Evolutionary conservation across 2,113 vertebrate species (phyloP).

Genomic region (Calyptommatus sinebrachiatus): DNA sequence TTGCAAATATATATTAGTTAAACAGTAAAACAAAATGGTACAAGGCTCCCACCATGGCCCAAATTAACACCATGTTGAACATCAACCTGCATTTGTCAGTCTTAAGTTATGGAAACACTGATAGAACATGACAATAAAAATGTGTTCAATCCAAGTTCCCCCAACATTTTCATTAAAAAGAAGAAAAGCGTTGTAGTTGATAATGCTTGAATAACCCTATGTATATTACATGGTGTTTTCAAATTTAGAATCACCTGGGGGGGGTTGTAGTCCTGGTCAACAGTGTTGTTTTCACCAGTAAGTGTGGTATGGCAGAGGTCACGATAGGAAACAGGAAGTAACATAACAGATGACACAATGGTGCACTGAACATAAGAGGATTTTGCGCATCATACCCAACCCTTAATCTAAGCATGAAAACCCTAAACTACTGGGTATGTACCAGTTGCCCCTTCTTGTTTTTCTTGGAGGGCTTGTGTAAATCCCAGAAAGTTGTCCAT

Average conservation of each 20-base stretch:
- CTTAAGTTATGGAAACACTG: constrained; percentile 9
- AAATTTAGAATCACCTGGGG: background rate
- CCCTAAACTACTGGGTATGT: too few relatives aligned
- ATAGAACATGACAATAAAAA: background rate
- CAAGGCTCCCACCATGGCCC: constrained; percentile 30
- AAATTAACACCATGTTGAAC: background rate
- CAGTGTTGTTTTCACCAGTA: background rate
- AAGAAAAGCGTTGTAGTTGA: background rate
- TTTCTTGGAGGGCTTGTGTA: background rate
- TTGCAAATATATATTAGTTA: background rate
- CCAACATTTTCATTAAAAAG: background rate
- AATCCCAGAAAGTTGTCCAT: background rate
- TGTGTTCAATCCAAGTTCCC: background rate
- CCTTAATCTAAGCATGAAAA: too few relatives aligned
- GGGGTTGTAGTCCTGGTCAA: background rate
- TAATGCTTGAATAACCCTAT: background rate
- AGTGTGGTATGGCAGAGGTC: too few relatives aligned
- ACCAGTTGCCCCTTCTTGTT: background rate
- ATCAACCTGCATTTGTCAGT: background rate
- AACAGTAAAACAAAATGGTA: constrained; percentile 35
- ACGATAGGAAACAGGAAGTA: too few relatives aligned
- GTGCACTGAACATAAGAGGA: too few relatives aligned
- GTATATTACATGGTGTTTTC: background rate
- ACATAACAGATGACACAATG: too few relatives aligned
- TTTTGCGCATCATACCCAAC: too few relatives aligned